phyloP scores from a whole-genome alignment of 2,797 vertebrate species.

The Rhodeus uyekii region DNA sequence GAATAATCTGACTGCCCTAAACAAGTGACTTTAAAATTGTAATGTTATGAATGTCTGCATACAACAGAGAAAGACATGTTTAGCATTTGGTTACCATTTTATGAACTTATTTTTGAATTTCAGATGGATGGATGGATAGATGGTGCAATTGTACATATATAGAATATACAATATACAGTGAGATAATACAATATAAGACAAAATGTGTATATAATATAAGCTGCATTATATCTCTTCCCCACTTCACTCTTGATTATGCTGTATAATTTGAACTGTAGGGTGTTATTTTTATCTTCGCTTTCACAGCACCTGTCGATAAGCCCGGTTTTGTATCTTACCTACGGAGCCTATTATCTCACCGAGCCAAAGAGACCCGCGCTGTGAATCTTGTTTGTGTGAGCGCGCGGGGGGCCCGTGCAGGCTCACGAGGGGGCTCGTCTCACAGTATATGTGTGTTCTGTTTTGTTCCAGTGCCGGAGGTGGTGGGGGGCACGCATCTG shows the following conservation, averaged over 20 bases:
- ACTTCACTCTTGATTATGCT: not conserved
- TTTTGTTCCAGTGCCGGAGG: slow-evolving; percentile 84
- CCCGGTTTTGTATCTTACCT: not conserved
- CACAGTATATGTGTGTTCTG: slow-evolving; percentile 55
- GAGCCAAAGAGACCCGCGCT: not conserved
- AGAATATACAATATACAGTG: not conserved
- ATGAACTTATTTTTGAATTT: too few relatives aligned
- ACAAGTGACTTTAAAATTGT: too few relatives aligned
- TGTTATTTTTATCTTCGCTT: slow-evolving; percentile 26
- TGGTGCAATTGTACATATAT: too few relatives aligned
- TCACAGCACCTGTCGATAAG: not conserved
- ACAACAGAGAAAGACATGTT: too few relatives aligned
- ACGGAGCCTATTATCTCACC: slow-evolving; percentile 23
- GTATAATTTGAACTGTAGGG: not conserved
- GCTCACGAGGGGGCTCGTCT: slow-evolving; percentile 55
- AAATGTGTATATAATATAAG: not conserved
- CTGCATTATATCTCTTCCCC: not conserved
- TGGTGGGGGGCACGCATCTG: slow-evolving; percentile 87
- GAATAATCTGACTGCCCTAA: slow-evolving; percentile 77
- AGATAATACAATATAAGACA: not conserved
- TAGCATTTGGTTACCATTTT: too few relatives aligned
- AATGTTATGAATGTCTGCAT: too few relatives aligned
- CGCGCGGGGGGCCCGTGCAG: not conserved
- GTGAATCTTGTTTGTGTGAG: slow-evolving; percentile 19
- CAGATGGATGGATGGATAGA: not conserved